A percentile compares a stretch with the other conserved stretches of the same genome.
Evolutionary conservation across 30 jellyfish, hydroid and myxozoan species (phyloP).

Genomic region (Turritopsis dohrnii): DNA sequence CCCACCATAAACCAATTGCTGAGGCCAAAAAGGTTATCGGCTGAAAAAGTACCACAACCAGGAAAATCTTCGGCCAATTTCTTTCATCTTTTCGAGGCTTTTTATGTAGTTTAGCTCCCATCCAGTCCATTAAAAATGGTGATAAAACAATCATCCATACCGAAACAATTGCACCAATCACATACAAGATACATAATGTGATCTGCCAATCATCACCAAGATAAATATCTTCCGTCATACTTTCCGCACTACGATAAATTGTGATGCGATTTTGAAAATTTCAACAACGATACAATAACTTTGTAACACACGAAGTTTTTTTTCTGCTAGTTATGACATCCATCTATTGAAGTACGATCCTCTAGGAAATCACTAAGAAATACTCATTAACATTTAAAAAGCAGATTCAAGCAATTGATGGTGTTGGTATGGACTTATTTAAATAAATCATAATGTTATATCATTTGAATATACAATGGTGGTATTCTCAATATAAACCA

Average conservation of each 20-base stretch:
- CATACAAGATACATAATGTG: slow-evolving; percentile 64
- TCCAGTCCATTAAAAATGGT: slow-evolving; percentile 75
- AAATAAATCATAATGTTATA: too few species aligned
- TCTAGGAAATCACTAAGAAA: background rate
- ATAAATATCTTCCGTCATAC: slow-evolving; percentile 55
- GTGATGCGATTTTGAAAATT: too few species aligned
- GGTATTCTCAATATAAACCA: background rate
- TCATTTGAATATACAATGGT: too few species aligned
- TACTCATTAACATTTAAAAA: background rate
- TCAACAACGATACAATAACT: background rate
- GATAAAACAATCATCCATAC: slow-evolving; percentile 83
- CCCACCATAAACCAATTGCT: slow-evolving; percentile 95
- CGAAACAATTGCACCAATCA: slow-evolving; percentile 76
- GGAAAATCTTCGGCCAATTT: slow-evolving; percentile 90
- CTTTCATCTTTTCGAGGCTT: slow-evolving; percentile 60
- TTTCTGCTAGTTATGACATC: too few species aligned
- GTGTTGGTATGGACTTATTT: background rate
- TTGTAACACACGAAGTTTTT: too few species aligned
- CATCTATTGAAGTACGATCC: background rate
- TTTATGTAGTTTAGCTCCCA: slow-evolving; percentile 86
- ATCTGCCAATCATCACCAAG: slow-evolving; percentile 89
- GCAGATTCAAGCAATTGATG: background rate
- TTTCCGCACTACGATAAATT: too few species aligned
- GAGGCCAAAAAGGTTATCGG: slow-evolving; percentile 82
- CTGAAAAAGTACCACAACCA: slow-evolving; percentile 64